phyloP scores from a whole-genome alignment of 2,113 vertebrate species.

The Pseudorasbora parva region DNA sequence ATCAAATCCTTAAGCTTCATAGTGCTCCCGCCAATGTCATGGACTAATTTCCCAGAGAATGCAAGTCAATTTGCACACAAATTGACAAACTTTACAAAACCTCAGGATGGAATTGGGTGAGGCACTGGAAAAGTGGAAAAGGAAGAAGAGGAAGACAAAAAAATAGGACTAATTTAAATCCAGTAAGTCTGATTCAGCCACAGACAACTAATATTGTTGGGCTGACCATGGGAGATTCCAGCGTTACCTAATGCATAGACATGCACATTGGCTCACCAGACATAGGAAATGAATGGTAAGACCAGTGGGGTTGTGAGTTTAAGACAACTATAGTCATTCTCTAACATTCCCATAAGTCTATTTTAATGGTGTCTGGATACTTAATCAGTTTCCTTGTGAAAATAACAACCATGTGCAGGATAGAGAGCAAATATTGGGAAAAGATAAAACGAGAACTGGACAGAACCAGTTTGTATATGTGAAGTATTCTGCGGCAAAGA shows the following conservation, averaged over 20 bases:
- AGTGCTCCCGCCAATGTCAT: background rate
- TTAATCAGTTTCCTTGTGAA: slow-evolving; percentile 25
- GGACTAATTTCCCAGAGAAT: background rate
- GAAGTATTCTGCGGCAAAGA: too few species aligned
- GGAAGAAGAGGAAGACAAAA: background rate
- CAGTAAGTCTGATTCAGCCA: slow-evolving; percentile 55
- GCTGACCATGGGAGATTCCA: slow-evolving; percentile 49
- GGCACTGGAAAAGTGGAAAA: slow-evolving; percentile 10
- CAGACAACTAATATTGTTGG: slow-evolving; percentile 48
- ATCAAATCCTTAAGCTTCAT: background rate
- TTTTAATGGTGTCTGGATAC: slow-evolving; percentile 51
- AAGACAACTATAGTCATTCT: slow-evolving; percentile 31
- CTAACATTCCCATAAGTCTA: slow-evolving; percentile 40
- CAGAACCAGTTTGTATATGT: background rate
- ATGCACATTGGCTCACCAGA: slow-evolving; percentile 54
- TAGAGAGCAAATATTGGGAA: background rate
- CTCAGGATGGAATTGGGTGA: slow-evolving; percentile 5
- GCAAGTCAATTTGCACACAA: background rate
- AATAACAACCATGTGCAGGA: slow-evolving; percentile 10
- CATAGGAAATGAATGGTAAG: slow-evolving; percentile 61
- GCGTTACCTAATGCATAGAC: slow-evolving; percentile 55
- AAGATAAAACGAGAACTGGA: background rate
- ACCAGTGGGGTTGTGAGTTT: slow-evolving; percentile 38
- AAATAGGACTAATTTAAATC: slow-evolving; percentile 39
- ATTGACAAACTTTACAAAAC: too few species aligned